Base-by-base conservation (phyloP, 2,113 vertebrate genomes). In the Rhinogobius similis region DNA sequence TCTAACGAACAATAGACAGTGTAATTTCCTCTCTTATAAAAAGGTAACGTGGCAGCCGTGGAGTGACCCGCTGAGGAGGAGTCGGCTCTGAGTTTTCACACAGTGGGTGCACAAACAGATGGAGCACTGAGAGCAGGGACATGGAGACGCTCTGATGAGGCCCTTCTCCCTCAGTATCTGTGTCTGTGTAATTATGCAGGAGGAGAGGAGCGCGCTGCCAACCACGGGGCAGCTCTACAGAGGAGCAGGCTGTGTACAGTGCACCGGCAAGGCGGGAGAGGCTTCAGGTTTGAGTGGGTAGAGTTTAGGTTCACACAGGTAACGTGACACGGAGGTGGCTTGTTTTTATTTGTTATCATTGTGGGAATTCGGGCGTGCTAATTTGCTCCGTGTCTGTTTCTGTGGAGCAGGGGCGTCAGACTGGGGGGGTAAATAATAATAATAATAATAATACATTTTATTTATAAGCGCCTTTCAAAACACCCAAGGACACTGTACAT, bases 31-130 rank as follows among this genome's bases (percentile, higher is more conserved):
- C 76, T 67, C 52, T 67, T 62, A 76, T 77, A 23, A 55, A 68
- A 83, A 68, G 70, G 52, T 36, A 36, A 36, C 32, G 32, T 36
- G 32, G 52, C 52, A 24, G 52, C 11, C 23, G 5, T 26, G 23
- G n/a, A 52, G 50, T 23, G 55, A 58, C 55, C 55, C 7, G 55
- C 26, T 26, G 48, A 77, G 73, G 68, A 70, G 62, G 10, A 68
- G 76, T 73, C 72, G 67, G 73, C 62, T 78, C 72, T 81, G 68
- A 72, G 77, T 82, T 82, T 73, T 78, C 62, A 66, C 76, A 8
- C 23, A 67, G 67, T 80, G 73, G 29, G 70, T 74, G 77, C 75
- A 78, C 59, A 84, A 85, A 72, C 86, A 87, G 88, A 86, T 81
- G 84, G 84, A 77, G 68, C 77, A 82, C 80, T 82, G 72, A 78